Base-by-base conservation (phyloP, 2,113 vertebrate genomes). In the Muscicapa adusta region DNA sequence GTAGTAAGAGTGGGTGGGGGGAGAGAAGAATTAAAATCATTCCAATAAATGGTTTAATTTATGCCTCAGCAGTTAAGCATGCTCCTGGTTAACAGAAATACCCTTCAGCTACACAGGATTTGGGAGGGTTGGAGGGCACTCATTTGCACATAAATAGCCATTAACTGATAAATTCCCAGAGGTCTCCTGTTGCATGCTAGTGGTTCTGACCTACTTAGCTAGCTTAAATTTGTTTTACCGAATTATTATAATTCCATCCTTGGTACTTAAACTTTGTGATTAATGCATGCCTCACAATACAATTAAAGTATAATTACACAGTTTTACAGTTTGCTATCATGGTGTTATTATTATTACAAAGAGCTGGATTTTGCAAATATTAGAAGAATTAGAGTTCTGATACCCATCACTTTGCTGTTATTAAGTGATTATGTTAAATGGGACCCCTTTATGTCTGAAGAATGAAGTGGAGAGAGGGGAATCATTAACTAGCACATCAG, bases 101-200 rank as follows among this genome's bases (percentile, higher is more conserved):
- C 99, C 98, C 98, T 98, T 99, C 98, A 98, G 98, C 98, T 98
- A 98, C 97, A 97, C 97, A 97, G 97, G 97, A 98, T 98, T 98
- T 98, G 97, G 95, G 94, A 98, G 98, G 98, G 98, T 99, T 98
- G 98, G 98, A 99, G 98, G 99, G 98, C 98, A 98, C 97, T 98
- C 98, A 99, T 99, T 99, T 99, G 98, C 99, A 99, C 99, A 99
- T 99, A 99, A 99, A 99, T 99, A 98, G 98, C 98, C 98, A 98
- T 98, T 98, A 98, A 98, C 97, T 98, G 98, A 97, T 98, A 98
- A 98, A 98, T 98, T 98, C 98, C 98, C 98, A 97, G 98, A 98
- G 98, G 97, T 98, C 96, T 98, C 97, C 97, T 98, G 98, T 98
- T 98, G 98, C 97, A 97, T 98, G 98, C 98, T 98, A 97, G 97